These are phyloP conservation scores for Phalacrocorax aristotelis DNA, from an alignment of 2,113 vertebrate genomes.

Conservation along the genomic window DNA sequence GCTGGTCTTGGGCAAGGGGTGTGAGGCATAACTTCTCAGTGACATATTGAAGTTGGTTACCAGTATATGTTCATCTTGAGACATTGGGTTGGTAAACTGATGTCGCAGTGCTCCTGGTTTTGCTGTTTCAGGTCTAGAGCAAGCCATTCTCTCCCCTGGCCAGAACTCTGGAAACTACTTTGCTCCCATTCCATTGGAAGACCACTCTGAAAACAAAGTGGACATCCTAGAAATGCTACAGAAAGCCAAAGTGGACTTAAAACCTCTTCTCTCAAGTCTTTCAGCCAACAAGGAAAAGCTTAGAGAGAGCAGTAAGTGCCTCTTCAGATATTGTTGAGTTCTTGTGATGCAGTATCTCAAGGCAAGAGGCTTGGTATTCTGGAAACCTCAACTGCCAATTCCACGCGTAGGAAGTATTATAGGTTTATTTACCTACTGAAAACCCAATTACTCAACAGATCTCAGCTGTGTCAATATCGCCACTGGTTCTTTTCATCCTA, in stretches of 20 bases:
- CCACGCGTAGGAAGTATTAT: background rate
- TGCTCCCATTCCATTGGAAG: slow-evolving; percentile 91
- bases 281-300: slow-evolving; percentile 96
- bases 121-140: slow-evolving; percentile 84
- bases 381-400: background rate
- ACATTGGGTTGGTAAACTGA: slow-evolving; percentile 55
- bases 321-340: slow-evolving; percentile 50
- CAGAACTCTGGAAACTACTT: slow-evolving; percentile 90
- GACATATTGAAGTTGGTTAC: background rate
- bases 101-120: slow-evolving; percentile 69
- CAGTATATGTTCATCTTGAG: slow-evolving; percentile 19
- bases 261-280: slow-evolving; percentile 93
- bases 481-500: slow-evolving; percentile 48
- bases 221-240: slow-evolving; percentile 97
- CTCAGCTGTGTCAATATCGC: background rate
- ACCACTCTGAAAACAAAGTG: slow-evolving; percentile 91
- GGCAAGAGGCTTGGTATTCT: slow-evolving; percentile 42
- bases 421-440: background rate
- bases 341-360: slow-evolving; percentile 42
- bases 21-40: background rate
- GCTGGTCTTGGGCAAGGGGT: slow-evolving; percentile 14
- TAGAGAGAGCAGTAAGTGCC: slow-evolving; percentile 93
- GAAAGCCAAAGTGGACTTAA: slow-evolving; percentile 98
- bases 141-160: slow-evolving; percentile 83
- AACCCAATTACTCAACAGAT: background rate